These are phyloP conservation scores for Zaprionus kolodkinae DNA, from an alignment of 1,140 invertebrate genomes.

Conservation along the genomic window DNA sequence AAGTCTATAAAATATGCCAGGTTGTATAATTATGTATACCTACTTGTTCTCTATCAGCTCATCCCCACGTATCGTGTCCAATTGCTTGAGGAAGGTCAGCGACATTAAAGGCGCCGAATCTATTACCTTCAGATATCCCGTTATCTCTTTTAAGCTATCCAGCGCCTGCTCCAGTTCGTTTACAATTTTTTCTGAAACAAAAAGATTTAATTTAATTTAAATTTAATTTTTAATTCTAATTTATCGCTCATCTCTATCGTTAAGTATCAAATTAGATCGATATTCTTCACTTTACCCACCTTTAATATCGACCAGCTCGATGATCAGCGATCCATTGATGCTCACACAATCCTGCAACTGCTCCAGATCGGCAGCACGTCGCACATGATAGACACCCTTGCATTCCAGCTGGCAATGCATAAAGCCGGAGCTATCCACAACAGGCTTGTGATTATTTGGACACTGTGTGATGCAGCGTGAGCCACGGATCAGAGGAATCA, in stretches of 20 bases:
- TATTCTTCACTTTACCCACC: slow-evolving; percentile 34
- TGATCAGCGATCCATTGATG: slow-evolving; percentile 72
- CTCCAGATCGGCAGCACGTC: slow-evolving; percentile 43
- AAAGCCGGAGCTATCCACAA: slow-evolving; percentile 27
- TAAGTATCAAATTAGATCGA: not conserved
- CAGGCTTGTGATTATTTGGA: slow-evolving; percentile 58
- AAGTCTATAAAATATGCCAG: too few species aligned
- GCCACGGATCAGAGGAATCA: slow-evolving; percentile 53
- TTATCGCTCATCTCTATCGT: not conserved
- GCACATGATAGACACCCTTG: slow-evolving; percentile 58
- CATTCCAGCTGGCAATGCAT: slow-evolving; percentile 59
- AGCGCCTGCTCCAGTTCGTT: slow-evolving; percentile 88
- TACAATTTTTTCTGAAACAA: slow-evolving; percentile 61
- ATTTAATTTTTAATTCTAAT: not conserved
- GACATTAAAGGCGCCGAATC: slow-evolving; percentile 91
- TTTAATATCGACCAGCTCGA: slow-evolving; percentile 64
- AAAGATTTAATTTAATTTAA: not conserved
- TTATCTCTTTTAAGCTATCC: slow-evolving; percentile 90
- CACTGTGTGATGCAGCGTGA: slow-evolving; percentile 60
- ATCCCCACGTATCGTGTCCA: slow-evolving; percentile 66
- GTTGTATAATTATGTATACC: not conserved
- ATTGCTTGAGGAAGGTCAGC: slow-evolving; percentile 89
- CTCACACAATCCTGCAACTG: slow-evolving; percentile 60
- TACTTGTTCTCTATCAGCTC: slow-evolving; percentile 68
- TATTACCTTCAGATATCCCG: slow-evolving; percentile 91